Base-by-base conservation (phyloP, 92 coral and sea anemone genomes). In the Palythoa heliodiscus region DNA sequence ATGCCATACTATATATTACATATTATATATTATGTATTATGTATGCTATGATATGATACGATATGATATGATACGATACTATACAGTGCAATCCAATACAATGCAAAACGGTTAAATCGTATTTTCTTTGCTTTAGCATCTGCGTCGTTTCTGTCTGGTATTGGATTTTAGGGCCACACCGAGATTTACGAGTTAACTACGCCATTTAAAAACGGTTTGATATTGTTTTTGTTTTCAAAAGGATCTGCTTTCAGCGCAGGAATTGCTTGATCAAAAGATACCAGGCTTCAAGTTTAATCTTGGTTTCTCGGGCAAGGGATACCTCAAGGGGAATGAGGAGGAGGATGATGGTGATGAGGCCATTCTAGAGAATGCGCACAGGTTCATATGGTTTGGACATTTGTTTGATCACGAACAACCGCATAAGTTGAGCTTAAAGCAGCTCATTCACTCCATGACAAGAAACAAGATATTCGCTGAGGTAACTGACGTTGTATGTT, bases 371-470 rank as follows among this genome's bases (percentile, higher is more conserved):
- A 80, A 96, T 78, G 95, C 98, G 52, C 90, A 93, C 60, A 89
- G 89, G 22, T 96, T 96, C 78, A 91, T 98, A 37, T 96, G 98
- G 98, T 96, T 96, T 84, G 97, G 98, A 37, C 98, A 96, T 78
- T 73, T 96, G 93, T 96, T 87, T 57, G 96, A 92, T 71, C 98
- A 96, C 76, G 98, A 96, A 35, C 98, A 96, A 70, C 93, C 98
- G 19, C 98, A 96, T 87, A 91, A 91, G 84, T 86, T 91, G 83
- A 90, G 88, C 3, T 82, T 93, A 19, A 71, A 90, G 60, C 90
- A 92, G 73, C 90, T 96, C n/a, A 89, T 88, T 82, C 89, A 74
- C 48, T 89, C 95, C 13, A 91, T 96, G 88, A 92, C 78, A 70
- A 92, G 79, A 54, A 96, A 96, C 85, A 93, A 88, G 86, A 87